These are phyloP conservation scores for Dinocampus coccinellae DNA, from an alignment of 2,888 invertebrate genomes.

Conservation along the genomic window DNA sequence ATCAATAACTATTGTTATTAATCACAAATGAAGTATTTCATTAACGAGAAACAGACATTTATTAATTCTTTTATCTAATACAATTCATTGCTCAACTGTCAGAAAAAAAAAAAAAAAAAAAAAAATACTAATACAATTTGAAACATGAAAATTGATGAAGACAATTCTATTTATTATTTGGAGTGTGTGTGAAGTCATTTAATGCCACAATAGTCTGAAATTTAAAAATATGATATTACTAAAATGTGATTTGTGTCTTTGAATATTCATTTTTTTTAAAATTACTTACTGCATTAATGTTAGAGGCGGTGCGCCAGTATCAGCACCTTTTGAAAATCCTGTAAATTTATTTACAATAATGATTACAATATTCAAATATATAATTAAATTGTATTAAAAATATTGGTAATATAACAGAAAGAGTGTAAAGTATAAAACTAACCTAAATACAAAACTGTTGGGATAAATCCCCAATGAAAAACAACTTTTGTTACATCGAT, in stretches of 20 bases:
- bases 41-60: neutral
- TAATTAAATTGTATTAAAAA: neutral
- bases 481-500: slow-evolving; percentile 74
- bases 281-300: slow-evolving; percentile 71
- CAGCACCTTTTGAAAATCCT: slow-evolving; percentile 79
- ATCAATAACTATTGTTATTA: too few species aligned
- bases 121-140: neutral
- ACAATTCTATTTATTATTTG: neutral
- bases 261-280: slow-evolving; percentile 6
- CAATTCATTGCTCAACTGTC: neutral
- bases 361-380: neutral
- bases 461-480: slow-evolving; percentile 81
- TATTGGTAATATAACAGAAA: neutral
- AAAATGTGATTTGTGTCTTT: slow-evolving; percentile 10
- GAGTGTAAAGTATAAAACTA: slow-evolving; percentile 50
- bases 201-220: slow-evolving; percentile 70
- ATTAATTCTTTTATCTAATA: neutral
- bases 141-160: neutral
- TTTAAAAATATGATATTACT: slow-evolving; percentile 30
- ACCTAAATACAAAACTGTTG: slow-evolving; percentile 79
- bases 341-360: slow-evolving; percentile 42
- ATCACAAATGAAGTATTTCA: neutral
- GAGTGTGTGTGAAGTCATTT: slow-evolving; percentile 19
- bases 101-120: too few species aligned
- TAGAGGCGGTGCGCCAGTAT: slow-evolving; percentile 78